Percentiles rank a stretch among this genome's conserved stretches.
Conservation (phyloP, 2,888 invertebrate species). For the Sphecodes monilicornis region DNA sequence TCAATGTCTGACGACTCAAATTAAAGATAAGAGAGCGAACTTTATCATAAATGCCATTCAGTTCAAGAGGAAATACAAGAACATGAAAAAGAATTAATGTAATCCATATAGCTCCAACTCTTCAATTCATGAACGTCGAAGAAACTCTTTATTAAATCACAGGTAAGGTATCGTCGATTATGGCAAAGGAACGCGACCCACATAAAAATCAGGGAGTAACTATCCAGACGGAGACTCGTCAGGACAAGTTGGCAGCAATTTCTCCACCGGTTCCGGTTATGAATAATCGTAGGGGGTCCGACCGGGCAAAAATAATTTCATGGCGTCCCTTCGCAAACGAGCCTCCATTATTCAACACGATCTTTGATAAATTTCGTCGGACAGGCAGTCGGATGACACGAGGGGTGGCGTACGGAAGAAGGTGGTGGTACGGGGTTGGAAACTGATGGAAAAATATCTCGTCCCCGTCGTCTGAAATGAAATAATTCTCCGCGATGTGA, state of each 20-base stretch:
- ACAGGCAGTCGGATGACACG: neutral
- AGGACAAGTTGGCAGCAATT: constrained; percentile 6
- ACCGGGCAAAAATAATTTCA: constrained; percentile 19
- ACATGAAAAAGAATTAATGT: no score
- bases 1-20: no score
- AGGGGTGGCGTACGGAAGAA: neutral
- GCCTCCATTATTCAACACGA: constrained; percentile 33
- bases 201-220: neutral
- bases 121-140: no score
- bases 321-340: constrained; percentile 18
- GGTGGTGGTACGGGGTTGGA: neutral
- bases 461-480: constrained; percentile 35
- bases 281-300: constrained; percentile 10
- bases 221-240: neutral
- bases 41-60: no score
- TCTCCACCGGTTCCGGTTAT: neutral
- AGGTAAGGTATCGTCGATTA: neutral
- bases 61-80: no score
- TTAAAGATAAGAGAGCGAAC: no score
- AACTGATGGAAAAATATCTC: constrained; percentile 19
- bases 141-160: neutral
- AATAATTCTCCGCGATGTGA: constrained; percentile 45
- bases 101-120: no score
- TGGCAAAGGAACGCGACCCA: neutral
- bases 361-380: constrained; percentile 32